Evolutionary conservation across 1,140 invertebrate genomes (phyloP), one percentile per base, ranked within the genome.

Genomic region (Aphidius ervi): DNA sequence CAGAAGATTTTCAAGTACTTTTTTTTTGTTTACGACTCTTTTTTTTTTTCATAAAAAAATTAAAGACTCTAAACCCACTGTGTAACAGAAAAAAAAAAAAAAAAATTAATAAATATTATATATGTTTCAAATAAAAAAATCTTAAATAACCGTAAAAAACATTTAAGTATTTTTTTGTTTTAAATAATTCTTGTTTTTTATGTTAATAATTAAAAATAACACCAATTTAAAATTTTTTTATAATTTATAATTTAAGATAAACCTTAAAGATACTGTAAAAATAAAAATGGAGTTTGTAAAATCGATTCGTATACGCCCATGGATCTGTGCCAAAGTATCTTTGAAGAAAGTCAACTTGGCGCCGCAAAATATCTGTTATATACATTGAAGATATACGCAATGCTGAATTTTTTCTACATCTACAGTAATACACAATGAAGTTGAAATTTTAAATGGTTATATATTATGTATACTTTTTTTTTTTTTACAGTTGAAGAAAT

Each of bases 291-390:
- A 49, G 47, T 10, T 1, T 2, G 3, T 3, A 39, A 9, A 31
- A 46, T 46, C 43, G 43, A 56, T 46, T 56, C 6, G 43, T 41
- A 16, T 10, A 56, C 43, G 43, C 54, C 43, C 43, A 46, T 20
- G 31, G 43, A 56, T 31, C 39, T 40, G 23, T 56, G 54, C 43
- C 43, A 56, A 56, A 31, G 37, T 16, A 43, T 56, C 23, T 46
- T 56, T 20, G 9, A 37, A 45, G 48, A 31, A 31, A 50, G 48
- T 37, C 31, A 23, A 9, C 37, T 31, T 23, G 48, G 31, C 48
- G 48, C 48, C 31, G 23, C 23, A 31, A 50, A 37, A 20, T 50
- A 31, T 50, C 48, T 50, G 37, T 20, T 37, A 9, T 37, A 23
- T 50, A 31, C 48, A 50, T 31, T 23, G 31, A 50, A 50, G 5